Evolutionary conservation across 2,113 vertebrate genomes (phyloP).

Genomic region (Toxostoma redivivum): DNA sequence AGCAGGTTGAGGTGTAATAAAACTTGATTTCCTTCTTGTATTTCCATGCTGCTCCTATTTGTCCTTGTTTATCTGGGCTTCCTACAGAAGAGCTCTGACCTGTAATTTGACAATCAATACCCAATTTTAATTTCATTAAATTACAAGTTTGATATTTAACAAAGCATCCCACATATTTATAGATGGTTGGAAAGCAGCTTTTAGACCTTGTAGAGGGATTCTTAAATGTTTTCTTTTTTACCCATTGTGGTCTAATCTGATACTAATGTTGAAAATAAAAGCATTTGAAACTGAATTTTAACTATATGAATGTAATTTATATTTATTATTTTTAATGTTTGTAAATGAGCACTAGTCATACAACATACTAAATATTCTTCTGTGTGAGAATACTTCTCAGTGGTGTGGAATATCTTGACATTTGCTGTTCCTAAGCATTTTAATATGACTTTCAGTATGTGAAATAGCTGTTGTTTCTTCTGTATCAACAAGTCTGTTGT

Average conservation of each 20-base stretch:
- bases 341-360: not conserved
- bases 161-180: not conserved
- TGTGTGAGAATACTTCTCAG: not conserved
- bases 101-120: not conserved
- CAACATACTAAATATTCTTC: not conserved
- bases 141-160: not conserved
- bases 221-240: not conserved
- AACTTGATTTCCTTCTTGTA: not conserved
- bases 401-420: not conserved
- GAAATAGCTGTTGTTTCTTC: not conserved
- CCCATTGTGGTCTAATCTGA: not conserved
- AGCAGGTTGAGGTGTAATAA: not conserved
- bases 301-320: not conserved
- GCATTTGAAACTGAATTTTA: not conserved
- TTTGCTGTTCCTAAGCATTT: not conserved
- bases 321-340: not conserved
- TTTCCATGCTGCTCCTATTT: not conserved
- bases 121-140: not conserved
- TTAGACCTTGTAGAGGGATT: not conserved
- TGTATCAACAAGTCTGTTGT: not conserved
- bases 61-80: not conserved
- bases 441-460: not conserved
- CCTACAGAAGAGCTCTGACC: not conserved
- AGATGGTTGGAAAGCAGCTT: not conserved
- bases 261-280: not conserved